Evolutionary conservation across 2,888 invertebrate species (phyloP).

Genomic region (Ceriagrion tenellum): DNA sequence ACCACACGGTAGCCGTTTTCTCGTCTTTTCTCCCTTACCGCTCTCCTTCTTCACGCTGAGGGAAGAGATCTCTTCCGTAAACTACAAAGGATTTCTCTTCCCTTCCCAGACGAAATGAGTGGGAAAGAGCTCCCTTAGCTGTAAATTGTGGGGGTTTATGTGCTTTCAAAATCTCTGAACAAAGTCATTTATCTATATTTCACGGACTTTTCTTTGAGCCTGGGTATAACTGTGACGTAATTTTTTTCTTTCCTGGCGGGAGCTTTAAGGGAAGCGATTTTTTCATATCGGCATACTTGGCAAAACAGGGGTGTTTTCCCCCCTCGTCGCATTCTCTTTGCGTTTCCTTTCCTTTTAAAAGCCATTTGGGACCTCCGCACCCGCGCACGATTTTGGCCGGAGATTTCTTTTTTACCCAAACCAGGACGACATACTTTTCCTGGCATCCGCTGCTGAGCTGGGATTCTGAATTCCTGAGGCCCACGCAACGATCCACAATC

Average conservation of each 20-base stretch:
- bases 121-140: conserved; percentile 45
- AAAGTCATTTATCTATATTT: conserved; percentile 63
- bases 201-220: conserved; percentile 35
- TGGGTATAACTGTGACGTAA: neutral
- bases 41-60: neutral
- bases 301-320: neutral
- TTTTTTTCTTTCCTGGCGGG: neutral
- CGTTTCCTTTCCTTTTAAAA: neutral
- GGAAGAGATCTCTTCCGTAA: conserved; percentile 55
- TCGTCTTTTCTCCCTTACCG: neutral
- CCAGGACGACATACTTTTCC: neutral
- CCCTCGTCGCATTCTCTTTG: neutral
- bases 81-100: conserved; percentile 44
- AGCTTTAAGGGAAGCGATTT: neutral
- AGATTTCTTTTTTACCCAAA: neutral
- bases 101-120: neutral
- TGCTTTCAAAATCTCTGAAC: conserved; percentile 59
- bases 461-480: neutral
- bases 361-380: neutral
- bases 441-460: neutral
- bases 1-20: neutral
- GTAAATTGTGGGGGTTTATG: conserved; percentile 61
- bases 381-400: neutral
- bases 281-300: conserved; percentile 20
- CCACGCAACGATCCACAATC: neutral